These are phyloP conservation scores for Leuciscus waleckii DNA, from an alignment of 2,797 vertebrate species.

Conservation along the genomic window DNA sequence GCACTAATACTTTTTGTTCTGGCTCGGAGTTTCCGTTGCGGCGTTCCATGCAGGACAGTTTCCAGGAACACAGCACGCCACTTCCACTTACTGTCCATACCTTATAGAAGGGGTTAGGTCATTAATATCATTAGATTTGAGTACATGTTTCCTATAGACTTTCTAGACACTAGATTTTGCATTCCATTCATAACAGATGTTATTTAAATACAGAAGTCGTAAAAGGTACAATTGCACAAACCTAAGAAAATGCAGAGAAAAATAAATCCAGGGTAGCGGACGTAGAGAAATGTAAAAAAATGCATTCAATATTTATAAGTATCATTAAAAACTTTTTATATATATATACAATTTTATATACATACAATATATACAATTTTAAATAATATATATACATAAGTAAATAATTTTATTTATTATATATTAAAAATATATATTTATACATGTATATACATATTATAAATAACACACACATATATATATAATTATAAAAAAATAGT, in stretches of 20 bases:
- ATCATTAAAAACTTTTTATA: no score
- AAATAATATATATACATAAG: no score
- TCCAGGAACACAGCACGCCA: neutral
- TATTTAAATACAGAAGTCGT: neutral
- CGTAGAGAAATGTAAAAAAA: no score
- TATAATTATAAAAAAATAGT: no score
- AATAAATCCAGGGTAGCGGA: neutral
- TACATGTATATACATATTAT: no score
- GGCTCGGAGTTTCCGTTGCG: conserved; percentile 49
- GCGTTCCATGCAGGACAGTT: conserved; percentile 27
- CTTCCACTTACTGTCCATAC: neutral
- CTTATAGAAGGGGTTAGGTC: neutral
- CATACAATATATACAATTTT: no score
- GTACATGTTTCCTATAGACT: neutral
- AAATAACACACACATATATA: no score
- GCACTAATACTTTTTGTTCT: conserved; percentile 46
- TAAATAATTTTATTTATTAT: no score
- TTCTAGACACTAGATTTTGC: neutral
- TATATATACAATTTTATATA: no score
- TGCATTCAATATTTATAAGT: no score
- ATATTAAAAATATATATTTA: no score
- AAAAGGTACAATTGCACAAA: neutral
- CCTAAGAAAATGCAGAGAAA: neutral
- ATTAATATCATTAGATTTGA: neutral
- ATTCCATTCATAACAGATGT: neutral